Evolutionary conservation across 2,888 invertebrate genomes (phyloP).

Genomic region (Galerucella calmariensis): DNA sequence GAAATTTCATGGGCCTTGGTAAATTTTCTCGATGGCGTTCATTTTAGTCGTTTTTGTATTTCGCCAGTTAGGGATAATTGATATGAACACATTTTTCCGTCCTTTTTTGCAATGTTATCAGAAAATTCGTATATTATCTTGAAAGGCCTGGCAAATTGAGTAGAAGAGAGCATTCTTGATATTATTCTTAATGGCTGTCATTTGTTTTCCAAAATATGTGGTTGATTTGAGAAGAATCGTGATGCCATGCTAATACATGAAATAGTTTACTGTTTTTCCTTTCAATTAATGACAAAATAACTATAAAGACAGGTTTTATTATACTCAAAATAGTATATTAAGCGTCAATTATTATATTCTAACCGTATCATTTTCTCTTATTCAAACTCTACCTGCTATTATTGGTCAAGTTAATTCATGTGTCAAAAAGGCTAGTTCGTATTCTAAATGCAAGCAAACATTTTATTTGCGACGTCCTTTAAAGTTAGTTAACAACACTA

Average conservation of each 20-base stretch:
- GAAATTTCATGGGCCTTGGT: slow-evolving; percentile 35
- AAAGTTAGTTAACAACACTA: slow-evolving; percentile 36
- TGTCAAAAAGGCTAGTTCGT: neutral
- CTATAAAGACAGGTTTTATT: no score
- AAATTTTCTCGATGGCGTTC: slow-evolving; percentile 30
- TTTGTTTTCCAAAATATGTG: neutral
- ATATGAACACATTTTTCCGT: slow-evolving; percentile 31
- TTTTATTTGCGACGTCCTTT: slow-evolving; percentile 36
- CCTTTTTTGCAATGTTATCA: slow-evolving; percentile 23
- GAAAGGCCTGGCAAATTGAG: slow-evolving; percentile 22
- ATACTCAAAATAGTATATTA: no score
- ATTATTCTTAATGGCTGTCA: neutral
- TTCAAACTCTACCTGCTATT: neutral
- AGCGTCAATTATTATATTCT: no score
- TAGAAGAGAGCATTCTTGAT: slow-evolving; percentile 18
- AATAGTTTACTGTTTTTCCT: no score
- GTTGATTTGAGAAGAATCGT: neutral
- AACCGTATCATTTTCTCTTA: no score
- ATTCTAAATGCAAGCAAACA: slow-evolving; percentile 35
- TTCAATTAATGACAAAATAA: no score
- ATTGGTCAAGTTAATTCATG: neutral
- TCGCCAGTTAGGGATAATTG: slow-evolving; percentile 34
- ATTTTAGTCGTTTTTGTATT: slow-evolving; percentile 20
- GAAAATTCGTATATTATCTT: slow-evolving; percentile 24
- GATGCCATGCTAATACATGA: no score